Base-by-base conservation (phyloP, 2,888 invertebrate genomes). In the Agrotis segetum region DNA sequence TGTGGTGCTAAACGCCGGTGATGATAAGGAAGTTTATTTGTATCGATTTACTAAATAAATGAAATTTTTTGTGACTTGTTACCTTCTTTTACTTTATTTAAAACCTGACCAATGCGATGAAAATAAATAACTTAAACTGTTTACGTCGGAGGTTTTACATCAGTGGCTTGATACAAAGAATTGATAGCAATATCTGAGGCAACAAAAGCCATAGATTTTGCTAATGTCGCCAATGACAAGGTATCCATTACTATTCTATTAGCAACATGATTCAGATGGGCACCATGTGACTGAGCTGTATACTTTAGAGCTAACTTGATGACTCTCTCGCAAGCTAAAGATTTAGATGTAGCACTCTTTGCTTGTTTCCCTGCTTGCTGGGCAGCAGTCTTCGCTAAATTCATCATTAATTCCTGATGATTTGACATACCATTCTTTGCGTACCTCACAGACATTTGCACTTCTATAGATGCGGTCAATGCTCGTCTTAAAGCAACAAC, bases 291-390 rank as follows among this genome's bases (percentile, higher is more conserved):
- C 70, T 95, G 95, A 1, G 96, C 93, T 14, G 96, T 95, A 74
- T 95, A 95, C 80, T 96, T 96, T 19, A 96, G 79, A 21, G 96
- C 96, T 52, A 95, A 83, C 84, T 96, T 96, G 21, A 93, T 93
- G 0, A 96, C 94, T 19, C 94, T 87, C 81, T 96, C 96, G 73
- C 95, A 93, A 3, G 95, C 94, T 40, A 95, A 83, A 9, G 96
- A 93, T 80, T 96, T 96, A 0, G 96, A 95, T 1, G 93, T 87
- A 3, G 96, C 96, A 84, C 92, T 94, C 81, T 93, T 96, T 17
- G 96, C 96, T 85, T 96, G 96, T 85, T 96, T 96, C 0, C 96
- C 96, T 44, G 96, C 96, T 87, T 96, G 96, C 77, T 96, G 96
- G 9, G 96, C 96, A 19, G 96, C 96, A 9, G 96, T 95, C 75